These are phyloP conservation scores for Ceratina australensis DNA, from an alignment of 1,140 invertebrate genomes.

Conservation along the genomic window DNA sequence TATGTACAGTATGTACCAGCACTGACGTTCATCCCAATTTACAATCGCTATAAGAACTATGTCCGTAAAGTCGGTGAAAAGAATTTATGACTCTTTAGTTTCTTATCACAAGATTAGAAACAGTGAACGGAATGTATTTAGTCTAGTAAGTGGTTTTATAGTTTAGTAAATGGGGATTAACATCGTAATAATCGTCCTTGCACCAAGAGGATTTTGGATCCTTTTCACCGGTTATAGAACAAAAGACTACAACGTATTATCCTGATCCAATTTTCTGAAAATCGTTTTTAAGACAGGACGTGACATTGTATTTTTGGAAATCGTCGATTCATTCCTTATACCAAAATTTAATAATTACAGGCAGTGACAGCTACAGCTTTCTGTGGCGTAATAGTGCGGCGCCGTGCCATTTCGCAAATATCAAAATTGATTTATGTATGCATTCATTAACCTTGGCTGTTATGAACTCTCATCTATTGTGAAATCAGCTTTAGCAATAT, in stretches of 20 bases:
- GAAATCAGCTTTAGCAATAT: neutral
- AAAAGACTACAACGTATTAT: neutral
- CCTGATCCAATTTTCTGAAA: too few species aligned
- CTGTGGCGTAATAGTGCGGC: conserved; percentile 22
- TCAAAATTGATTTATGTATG: conserved; percentile 43
- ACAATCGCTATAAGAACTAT: conserved; percentile 28
- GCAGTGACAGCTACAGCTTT: neutral
- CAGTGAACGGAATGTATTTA: neutral
- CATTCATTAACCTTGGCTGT: conserved; percentile 10
- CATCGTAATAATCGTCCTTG: neutral
- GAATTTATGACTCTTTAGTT: neutral
- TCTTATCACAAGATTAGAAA: neutral
- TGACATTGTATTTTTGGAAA: too few species aligned
- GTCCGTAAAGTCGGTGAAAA: neutral
- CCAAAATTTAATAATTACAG: neutral
- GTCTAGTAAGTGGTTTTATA: neutral
- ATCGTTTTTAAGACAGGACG: too few species aligned
- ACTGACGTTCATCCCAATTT: conserved; percentile 42
- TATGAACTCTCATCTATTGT: conserved; percentile 7
- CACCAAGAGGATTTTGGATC: conserved; percentile 11
- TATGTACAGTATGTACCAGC: neutral
- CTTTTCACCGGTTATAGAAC: neutral
- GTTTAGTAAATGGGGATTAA: conserved; percentile 9
- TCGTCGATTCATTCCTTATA: too few species aligned
- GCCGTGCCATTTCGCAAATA: conserved; percentile 39